Evolutionary conservation across 2,797 vertebrate species (phyloP).

Genomic region (Amniataba percoides): DNA sequence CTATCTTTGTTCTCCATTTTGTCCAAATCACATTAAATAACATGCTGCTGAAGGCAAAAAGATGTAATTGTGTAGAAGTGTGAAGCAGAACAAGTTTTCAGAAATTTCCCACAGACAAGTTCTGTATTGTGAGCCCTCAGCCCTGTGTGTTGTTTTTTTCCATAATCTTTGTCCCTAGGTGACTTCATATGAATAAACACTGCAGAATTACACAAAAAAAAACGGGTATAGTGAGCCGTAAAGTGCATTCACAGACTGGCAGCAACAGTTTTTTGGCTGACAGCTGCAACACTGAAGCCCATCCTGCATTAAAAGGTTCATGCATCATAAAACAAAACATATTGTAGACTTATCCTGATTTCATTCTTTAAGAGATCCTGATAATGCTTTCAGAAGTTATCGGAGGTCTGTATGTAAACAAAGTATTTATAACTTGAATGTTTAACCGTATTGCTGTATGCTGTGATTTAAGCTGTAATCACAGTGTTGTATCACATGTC

Average conservation of each 20-base stretch:
- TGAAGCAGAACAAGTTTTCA: background rate
- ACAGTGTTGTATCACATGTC: background rate
- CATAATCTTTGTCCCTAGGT: background rate
- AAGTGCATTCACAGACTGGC: too few relatives aligned
- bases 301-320: too few relatives aligned
- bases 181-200: background rate
- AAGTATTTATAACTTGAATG: background rate
- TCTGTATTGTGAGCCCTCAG: too few relatives aligned
- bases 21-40: background rate
- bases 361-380: too few relatives aligned
- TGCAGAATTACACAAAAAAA: constrained; percentile 11
- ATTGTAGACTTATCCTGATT: too few relatives aligned
- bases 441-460: background rate
- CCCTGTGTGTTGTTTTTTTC: background rate
- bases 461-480: background rate
- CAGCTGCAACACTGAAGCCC: too few relatives aligned
- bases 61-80: too few relatives aligned
- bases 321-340: too few relatives aligned
- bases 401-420: background rate
- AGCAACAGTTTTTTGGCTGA: too few relatives aligned
- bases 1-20: background rate
- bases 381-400: background rate
- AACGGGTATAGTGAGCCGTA: background rate
- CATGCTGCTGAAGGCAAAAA: too few relatives aligned
- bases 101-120: background rate